Conservation (phyloP, 1,140 invertebrate species). For the Trypoxylus dichotomus region DNA sequence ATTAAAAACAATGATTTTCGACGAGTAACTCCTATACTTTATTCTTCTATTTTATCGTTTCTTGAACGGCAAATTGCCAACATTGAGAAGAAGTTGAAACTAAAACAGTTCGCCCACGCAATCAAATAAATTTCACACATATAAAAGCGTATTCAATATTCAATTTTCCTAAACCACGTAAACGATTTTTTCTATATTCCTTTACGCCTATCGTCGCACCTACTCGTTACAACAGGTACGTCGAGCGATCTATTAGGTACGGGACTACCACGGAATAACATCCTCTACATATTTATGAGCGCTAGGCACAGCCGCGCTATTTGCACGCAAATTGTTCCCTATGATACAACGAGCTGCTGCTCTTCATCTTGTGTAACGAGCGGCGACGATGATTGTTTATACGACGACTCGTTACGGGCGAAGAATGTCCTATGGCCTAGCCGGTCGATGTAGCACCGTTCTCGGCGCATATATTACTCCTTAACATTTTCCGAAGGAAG, state of each 20-base stretch:
- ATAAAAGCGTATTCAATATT: too few relatives aligned
- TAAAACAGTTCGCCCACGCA: too few relatives aligned
- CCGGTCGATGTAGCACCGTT: not conserved
- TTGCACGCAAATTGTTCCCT: not conserved
- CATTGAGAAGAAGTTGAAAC: too few relatives aligned
- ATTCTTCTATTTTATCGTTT: too few relatives aligned
- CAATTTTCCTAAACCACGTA: not conserved
- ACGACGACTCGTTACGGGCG: not conserved
- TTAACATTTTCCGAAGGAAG: constrained; percentile 2
- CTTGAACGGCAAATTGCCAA: too few relatives aligned
- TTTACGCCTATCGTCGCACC: not conserved
- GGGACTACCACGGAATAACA: not conserved
- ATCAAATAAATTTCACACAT: too few relatives aligned
- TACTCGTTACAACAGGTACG: not conserved
- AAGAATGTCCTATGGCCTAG: not conserved
- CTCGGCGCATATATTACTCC: not conserved
- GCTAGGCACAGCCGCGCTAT: not conserved
- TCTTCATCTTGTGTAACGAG: not conserved
- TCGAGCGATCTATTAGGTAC: not conserved
- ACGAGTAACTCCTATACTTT: too few relatives aligned
- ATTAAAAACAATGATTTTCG: too few relatives aligned
- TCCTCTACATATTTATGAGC: not conserved
- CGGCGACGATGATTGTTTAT: not conserved
- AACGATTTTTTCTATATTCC: not conserved
- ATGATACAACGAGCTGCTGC: not conserved